Evolutionary conservation across 2,797 vertebrate species (phyloP).

Genomic region (Sebastes hubbsi): DNA sequence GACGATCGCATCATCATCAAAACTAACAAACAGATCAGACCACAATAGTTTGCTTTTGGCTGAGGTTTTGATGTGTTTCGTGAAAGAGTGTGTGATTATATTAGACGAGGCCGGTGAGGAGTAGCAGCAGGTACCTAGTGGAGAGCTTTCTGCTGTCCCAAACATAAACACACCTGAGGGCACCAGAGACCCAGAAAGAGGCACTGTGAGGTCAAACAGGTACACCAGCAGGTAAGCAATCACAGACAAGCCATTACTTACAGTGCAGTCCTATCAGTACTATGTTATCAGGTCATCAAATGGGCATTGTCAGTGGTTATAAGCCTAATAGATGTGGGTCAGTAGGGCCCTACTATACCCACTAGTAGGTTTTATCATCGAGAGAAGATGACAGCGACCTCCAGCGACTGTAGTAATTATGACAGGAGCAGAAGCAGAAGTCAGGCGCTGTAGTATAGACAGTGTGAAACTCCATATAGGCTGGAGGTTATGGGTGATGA

Average conservation of each 20-base stretch:
- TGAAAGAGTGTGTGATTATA: neutral
- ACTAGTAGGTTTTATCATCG: too few species aligned
- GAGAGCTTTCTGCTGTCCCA: neutral
- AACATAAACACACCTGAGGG: slow-evolving; percentile 46
- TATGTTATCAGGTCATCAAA: too few species aligned
- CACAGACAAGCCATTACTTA: neutral
- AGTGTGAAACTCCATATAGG: too few species aligned
- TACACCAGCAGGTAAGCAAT: neutral
- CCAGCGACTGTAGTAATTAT: too few species aligned
- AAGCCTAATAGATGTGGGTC: too few species aligned
- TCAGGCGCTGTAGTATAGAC: too few species aligned
- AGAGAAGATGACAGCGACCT: too few species aligned
- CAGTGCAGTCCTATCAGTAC: neutral
- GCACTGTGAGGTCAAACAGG: slow-evolving; percentile 22
- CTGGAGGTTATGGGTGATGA: too few species aligned
- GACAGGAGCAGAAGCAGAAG: too few species aligned
- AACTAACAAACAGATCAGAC: slow-evolving; percentile 46
- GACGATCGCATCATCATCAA: slow-evolving; percentile 34
- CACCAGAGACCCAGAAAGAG: neutral
- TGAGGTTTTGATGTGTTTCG: neutral
- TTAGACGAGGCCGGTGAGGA: neutral
- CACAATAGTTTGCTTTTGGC: slow-evolving; percentile 31
- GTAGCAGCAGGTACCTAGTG: neutral
- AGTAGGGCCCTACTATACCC: too few species aligned
- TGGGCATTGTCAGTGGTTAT: too few species aligned